Evolutionary conservation across 2,888 invertebrate genomes (phyloP), one percentile per base, ranked within the genome.

Genomic region (Ellobium chinense): DNA sequence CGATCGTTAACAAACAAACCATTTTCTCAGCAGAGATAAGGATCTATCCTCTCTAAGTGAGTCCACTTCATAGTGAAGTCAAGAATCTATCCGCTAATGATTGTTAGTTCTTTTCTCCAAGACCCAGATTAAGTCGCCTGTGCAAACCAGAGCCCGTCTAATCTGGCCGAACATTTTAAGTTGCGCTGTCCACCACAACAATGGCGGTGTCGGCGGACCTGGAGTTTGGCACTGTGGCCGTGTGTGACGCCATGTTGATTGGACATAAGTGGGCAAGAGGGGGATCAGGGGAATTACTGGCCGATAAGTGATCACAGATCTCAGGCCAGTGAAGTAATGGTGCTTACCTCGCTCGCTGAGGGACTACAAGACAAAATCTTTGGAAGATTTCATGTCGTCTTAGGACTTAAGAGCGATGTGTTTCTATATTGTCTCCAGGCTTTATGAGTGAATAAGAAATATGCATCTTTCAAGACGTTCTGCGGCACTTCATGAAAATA

Each of bases 1-100:
- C 2, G 27, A 63, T 24, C 12, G 27, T 27, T 18, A 31, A 29
- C 29, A 63, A 63, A 63, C 63, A 63, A 63, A 63, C 63, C 63
- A 63, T 63, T 63, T 63, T 63, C 63, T 63, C 27, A 63, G 29
- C 14, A 29, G n/a, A 63, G 63, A 63, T 63, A 63, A 63, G 63
- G 29, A n/a, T 63, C 63, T n/a, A 46, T 46, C 46, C 46, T 46
- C 46, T 46, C 18, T 46, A 46, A 46, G 63, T 5, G 63, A 31
- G 29, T 18, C 29, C 63, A 2, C 29, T 7, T 2, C 24, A 24
- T 27, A 24, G 7, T 7, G n/a, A 60, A n/a, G 60, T n/a, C 60
- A 14, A 3, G 27, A 27, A n/a, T 7, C 27, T n/a, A 63, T 63
- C 63, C 14, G 27, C 63, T 63, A 63, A 63, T 63, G 63, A 63